Evolutionary conservation across 2,888 invertebrate species (phyloP), one percentile per base, ranked within the genome.

Genomic region (Scaptomyza flava): DNA sequence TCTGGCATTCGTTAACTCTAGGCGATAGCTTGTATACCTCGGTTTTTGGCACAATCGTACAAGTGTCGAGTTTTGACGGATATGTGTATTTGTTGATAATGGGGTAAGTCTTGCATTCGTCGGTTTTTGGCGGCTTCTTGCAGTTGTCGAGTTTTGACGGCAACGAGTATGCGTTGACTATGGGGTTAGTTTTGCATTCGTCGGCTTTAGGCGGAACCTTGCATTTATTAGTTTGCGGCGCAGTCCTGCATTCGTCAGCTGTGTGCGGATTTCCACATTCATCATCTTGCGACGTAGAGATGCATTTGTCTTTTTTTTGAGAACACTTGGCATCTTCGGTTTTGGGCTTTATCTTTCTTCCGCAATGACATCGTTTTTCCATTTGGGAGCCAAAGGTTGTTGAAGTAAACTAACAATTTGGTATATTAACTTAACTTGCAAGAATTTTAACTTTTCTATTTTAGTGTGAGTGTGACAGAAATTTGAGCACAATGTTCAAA

Each of bases 351-450:
- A 41, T 41, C 4, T 9, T 9, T 6, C n/a, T n/a, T 11, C 20
- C 34, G 36, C 51, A 51, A n/a, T 27, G 9, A 11, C 51, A 23
- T 1, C 0, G 8, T 2, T 59, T n/a, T 5, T 56, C 34, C 74
- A 71, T 70, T 42, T 14, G 9, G 9, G 1, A 4, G 14, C 7
- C 14, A 14, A 2, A 2, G 6, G 6, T 5, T 33, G 11, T 41
- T 47, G 7, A 9, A 1, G 7, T 9, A 2, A 42, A 57, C 67
- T 2, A 48, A 41, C 20, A 68, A 68, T 68, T 68, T 59, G 8
- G 52, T 43, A n/a, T 9, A 30, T 9, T 14, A n/a, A 57, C 23
- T 47, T 6, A 50, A 36, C 12, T 36, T 50, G 36, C 4, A 7
- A 12, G 4, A 57, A 53, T 45, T 57, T 42, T 57, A 43, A 33